Evolutionary conservation across 1,140 invertebrate genomes (phyloP), one percentile per base, ranked within the genome.

Genomic region (Aphelinus certus): DNA sequence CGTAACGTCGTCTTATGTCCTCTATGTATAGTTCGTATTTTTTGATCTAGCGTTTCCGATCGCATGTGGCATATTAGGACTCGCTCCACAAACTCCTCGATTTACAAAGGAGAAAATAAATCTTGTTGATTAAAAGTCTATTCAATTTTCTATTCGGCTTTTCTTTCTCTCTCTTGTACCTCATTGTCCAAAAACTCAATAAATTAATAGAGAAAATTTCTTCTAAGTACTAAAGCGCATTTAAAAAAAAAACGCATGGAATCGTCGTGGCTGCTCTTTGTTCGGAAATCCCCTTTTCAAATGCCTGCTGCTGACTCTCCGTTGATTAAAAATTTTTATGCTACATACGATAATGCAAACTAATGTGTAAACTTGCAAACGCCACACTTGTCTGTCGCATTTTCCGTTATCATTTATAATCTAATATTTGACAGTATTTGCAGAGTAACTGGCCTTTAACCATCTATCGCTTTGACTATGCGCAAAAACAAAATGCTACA

Each of bases 201-300:
- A 58, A 71, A 71, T 55, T 64, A 55, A 47, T 64, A 70, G 48
- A 10, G 46, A 69, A 69, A 69, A 10, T 49, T 62, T 53, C 7
- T 75, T 65, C 62, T 75, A 75, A 75, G 67, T 71, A 75, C 68
- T 65, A 75, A 49, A 45, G 10, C 61, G 62, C 55, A 53, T 53
- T 65, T 46, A 1, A 75, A 70, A 26, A 26, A 26, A 26, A 26
- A 64, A 49, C 61, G 66, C 46, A 67, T 49, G 42, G 51, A 75
- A 69, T 64, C 48, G 66, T 75, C 73, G 66, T 75, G 61, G 66
- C 51, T 70, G 53, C 51, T 75, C 66, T 75, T 75, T 75, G 73
- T 75, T 75, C 66, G 46, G 58, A 75, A 75, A 64, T n/a, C 49
- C 46, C 6, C 56, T 9, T 1, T 26, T 26, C 26, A 26, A 26